Evolutionary conservation across 2,888 invertebrate species (phyloP).

Genomic region (Physocephala rufipes): DNA sequence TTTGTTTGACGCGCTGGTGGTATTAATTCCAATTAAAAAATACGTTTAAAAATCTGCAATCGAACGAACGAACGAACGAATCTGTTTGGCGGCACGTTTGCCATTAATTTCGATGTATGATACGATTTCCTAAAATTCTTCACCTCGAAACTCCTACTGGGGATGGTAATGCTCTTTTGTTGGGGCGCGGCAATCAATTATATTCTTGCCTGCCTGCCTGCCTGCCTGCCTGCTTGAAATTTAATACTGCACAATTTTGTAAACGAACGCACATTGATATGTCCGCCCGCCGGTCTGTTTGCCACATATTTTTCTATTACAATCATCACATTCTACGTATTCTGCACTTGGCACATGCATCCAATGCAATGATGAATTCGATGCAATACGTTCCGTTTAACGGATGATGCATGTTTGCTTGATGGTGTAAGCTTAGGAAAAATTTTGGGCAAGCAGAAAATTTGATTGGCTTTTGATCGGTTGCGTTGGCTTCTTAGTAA

Average conservation of each 20-base stretch:
- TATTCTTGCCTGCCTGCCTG: conserved; percentile 32
- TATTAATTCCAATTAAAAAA: conserved; percentile 26
- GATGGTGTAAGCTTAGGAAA: conserved; percentile 14
- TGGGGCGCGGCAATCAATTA: conserved; percentile 4
- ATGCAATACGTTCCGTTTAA: conserved; percentile 19
- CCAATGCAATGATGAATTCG: conserved; percentile 4
- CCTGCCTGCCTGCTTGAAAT: conserved; percentile 32
- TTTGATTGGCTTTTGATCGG: background rate
- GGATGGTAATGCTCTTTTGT: background rate
- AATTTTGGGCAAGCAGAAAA: conserved; percentile 4
- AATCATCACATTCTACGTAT: conserved; percentile 1
- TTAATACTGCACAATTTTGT: background rate
- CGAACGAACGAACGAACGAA: conserved; percentile 22
- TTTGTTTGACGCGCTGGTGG: conserved; percentile 38
- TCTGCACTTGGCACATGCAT: conserved; percentile 1
- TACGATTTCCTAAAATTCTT: conserved; percentile 5
- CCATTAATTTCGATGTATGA: background rate
- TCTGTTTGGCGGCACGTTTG: conserved; percentile 2
- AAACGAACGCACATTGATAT: background rate
- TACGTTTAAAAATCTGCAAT: conserved; percentile 16
- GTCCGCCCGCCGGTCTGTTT: background rate
- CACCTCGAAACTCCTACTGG: background rate
- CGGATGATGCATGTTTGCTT: conserved; percentile 1
- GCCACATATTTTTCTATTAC: conserved; percentile 15
- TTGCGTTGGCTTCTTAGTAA: no score